Evolutionary conservation across 2,888 invertebrate species (phyloP).

Genomic region (Nemotelus pantherinus): DNA sequence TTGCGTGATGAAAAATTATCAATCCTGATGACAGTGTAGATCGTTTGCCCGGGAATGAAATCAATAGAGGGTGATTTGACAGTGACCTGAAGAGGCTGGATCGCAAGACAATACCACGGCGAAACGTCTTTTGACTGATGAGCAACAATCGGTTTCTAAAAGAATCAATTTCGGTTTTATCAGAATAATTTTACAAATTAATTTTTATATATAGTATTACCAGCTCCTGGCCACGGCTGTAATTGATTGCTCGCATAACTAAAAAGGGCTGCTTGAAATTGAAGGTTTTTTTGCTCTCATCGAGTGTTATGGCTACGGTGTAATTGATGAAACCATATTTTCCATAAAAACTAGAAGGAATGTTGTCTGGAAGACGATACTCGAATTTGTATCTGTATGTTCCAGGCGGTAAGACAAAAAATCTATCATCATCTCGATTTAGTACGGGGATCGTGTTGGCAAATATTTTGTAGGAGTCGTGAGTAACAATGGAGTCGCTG

Average conservation of each 20-base stretch:
- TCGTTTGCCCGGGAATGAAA: conserved; percentile 28
- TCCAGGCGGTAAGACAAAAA: conserved; percentile 34
- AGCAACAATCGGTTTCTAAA: conserved; percentile 27
- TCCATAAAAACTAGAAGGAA: conserved; percentile 38
- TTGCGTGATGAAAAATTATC: conserved; percentile 32
- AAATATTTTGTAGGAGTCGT: conserved; percentile 36
- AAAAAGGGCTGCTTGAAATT: conserved; percentile 34
- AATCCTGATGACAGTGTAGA: conserved; percentile 18
- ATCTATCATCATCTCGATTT: conserved; percentile 32
- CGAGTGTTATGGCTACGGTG: conserved; percentile 11
- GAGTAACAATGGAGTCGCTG: conserved; percentile 33
- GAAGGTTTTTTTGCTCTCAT: conserved; percentile 18
- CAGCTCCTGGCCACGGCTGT: conserved; percentile 35
- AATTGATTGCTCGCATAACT: conserved; percentile 34
- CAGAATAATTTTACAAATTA: background rate
- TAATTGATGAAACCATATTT: conserved; percentile 37
- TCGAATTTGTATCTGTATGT: conserved; percentile 37
- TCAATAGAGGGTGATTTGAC: conserved; percentile 30
- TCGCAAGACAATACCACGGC: conserved; percentile 39
- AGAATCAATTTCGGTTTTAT: background rate
- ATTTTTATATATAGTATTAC: background rate
- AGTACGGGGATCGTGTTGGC: conserved; percentile 8
- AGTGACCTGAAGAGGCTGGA: conserved; percentile 26
- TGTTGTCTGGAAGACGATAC: conserved; percentile 30
- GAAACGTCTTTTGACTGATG: conserved; percentile 33